A percentile compares a stretch with the other conserved stretches of the same genome.
Conservation (phyloP, 2,888 invertebrate species). For the Sinodicranocentrus sp. region DNA sequence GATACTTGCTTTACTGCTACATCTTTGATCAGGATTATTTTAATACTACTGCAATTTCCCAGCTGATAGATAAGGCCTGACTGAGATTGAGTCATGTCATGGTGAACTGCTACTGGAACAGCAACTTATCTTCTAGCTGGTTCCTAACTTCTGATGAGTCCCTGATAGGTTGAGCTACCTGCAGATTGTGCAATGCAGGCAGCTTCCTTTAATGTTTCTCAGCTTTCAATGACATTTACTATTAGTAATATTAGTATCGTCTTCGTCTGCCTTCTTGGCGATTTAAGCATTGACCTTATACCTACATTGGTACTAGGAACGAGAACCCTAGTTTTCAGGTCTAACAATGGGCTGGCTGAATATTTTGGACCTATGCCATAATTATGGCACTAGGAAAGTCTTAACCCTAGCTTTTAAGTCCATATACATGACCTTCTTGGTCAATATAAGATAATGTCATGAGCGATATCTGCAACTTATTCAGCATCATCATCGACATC, state of each 20-base stretch:
- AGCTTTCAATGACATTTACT: slow-evolving; percentile 15
- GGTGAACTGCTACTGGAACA: not conserved
- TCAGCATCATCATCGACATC: slow-evolving; percentile 37
- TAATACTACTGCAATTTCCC: no score
- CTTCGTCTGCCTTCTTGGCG: not conserved
- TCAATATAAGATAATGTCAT: not conserved
- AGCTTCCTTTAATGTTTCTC: slow-evolving; percentile 8
- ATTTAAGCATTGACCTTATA: slow-evolving; percentile 30
- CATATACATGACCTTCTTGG: slow-evolving; percentile 16
- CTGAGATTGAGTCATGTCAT: slow-evolving; percentile 1
- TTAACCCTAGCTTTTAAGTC: slow-evolving; percentile 66
- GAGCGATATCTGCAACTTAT: slow-evolving; percentile 28
- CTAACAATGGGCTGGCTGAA: not conserved
- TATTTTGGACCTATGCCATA: slow-evolving; percentile 37
- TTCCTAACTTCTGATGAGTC: slow-evolving; percentile 33
- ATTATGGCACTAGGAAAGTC: slow-evolving; percentile 60
- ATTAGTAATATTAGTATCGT: not conserved
- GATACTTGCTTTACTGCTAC: slow-evolving; percentile 22
- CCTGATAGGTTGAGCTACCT: slow-evolving; percentile 10
- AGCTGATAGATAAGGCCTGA: not conserved
- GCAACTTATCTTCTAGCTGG: slow-evolving; percentile 6
- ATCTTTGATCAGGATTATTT: not conserved
- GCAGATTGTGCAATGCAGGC: slow-evolving; percentile 60
- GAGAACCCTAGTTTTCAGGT: slow-evolving; percentile 58
- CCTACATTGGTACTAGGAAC: slow-evolving; percentile 53